phyloP scores from a whole-genome alignment of 2,797 vertebrate genomes.

The Neosalanx taihuensis region DNA sequence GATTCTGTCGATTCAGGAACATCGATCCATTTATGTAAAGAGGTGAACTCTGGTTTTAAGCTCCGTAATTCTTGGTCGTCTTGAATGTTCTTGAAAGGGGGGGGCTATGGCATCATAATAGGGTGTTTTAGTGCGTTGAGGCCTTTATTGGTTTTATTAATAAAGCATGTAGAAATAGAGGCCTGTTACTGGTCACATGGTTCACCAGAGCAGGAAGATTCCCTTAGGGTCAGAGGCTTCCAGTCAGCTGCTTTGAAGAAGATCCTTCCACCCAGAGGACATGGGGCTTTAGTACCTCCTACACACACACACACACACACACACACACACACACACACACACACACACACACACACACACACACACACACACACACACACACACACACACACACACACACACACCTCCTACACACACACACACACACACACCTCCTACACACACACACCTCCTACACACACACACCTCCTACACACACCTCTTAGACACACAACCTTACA shows the following conservation, averaged over 20 bases:
- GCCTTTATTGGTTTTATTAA: constrained; percentile 57
- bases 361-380: constrained; percentile 10
- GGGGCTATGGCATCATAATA: constrained; percentile 55
- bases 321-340: constrained; percentile 5
- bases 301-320: constrained; percentile 50
- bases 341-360: constrained; percentile 11
- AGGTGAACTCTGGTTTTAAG: constrained; percentile 55
- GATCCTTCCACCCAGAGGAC: constrained; percentile 73
- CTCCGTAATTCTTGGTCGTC: constrained; percentile 52
- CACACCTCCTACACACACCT: not conserved
- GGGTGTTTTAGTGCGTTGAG: constrained; percentile 52
- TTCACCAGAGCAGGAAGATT: constrained; percentile 71
- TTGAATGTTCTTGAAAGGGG: constrained; percentile 42
- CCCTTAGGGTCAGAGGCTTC: constrained; percentile 64
- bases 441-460: constrained; percentile 19
- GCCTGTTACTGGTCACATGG: constrained; percentile 69
- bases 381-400: constrained; percentile 8
- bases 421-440: constrained; percentile 11
- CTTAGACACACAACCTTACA: not conserved
- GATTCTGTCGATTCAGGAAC: constrained; percentile 71
- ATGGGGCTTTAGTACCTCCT: constrained; percentile 68
- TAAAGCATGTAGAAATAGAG: constrained; percentile 48
- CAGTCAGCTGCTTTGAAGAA: constrained; percentile 77
- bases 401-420: no score
- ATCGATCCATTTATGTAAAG: constrained; percentile 60